A percentile compares a stretch with the other conserved stretches of the same genome.
These are phyloP conservation scores for Enhydra lutris DNA, from an alignment of 2,113 vertebrate genomes.

Conservation along the genomic window DNA sequence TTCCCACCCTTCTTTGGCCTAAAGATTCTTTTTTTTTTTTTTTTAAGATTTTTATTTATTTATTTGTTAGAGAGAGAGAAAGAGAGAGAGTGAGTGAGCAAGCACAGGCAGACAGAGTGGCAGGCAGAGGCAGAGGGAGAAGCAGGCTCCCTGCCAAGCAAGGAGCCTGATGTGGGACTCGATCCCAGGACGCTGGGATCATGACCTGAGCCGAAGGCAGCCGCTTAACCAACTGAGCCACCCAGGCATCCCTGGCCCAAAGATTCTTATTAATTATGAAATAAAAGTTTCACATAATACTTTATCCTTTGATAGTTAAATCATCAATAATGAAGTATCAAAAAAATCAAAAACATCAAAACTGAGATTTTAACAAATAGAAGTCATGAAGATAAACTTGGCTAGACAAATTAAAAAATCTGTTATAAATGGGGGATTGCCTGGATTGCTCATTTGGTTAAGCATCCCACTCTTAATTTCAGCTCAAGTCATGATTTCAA, in stretches of 20 bases:
- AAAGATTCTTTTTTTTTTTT: background rate
- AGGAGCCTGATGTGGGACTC: no score
- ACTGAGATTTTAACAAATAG: background rate
- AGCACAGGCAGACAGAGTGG: no score
- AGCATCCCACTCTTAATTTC: background rate
- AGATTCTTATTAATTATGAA: background rate
- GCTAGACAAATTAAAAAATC: background rate
- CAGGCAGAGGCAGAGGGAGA: no score
- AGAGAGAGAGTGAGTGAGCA: no score
- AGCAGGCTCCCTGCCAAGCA: no score
- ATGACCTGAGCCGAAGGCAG: no score
- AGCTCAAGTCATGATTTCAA: background rate
- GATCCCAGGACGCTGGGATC: no score
- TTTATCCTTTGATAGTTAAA: constrained; percentile 6
- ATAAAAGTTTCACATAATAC: background rate
- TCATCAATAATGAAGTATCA: background rate
- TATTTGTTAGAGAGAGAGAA: no score
- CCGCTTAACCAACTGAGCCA: no score
- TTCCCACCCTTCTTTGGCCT: background rate
- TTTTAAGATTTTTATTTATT: no score
- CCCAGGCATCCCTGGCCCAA: background rate
- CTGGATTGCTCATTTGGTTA: background rate
- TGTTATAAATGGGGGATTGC: background rate
- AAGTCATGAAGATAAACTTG: background rate
- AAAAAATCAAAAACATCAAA: background rate